Percentiles rank a stretch among this genome's conserved stretches.
Evolutionary conservation across 37 sponge, comb jelly and placozoan genomes (phyloP).

Genomic region (Bolinopsis microptera): DNA sequence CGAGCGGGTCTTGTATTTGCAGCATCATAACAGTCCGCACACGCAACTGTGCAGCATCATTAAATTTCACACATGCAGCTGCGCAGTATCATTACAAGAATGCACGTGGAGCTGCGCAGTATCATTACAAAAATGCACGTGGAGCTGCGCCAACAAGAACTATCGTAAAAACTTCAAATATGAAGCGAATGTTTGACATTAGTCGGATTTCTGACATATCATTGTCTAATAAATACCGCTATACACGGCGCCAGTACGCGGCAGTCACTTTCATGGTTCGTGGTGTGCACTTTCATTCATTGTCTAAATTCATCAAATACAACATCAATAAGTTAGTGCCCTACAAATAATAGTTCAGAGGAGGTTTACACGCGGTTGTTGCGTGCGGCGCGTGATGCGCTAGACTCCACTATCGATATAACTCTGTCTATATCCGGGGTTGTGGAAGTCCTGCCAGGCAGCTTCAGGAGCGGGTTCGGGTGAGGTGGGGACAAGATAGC

Average conservation of each 20-base stretch:
- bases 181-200: background rate
- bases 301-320: background rate
- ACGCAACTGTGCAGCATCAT: background rate
- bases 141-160: background rate
- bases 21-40: too few species aligned
- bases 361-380: background rate
- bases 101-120: background rate
- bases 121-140: background rate
- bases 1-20: background rate
- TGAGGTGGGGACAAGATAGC: slow-evolving; percentile 20
- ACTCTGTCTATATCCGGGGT: slow-evolving; percentile 54
- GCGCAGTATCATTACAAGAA: background rate
- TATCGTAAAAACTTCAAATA: background rate
- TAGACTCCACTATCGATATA: slow-evolving; percentile 10
- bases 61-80: background rate
- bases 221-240: background rate
- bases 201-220: background rate
- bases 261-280: background rate
- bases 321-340: background rate
- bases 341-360: background rate
- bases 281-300: background rate
- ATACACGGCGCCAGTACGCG: too few species aligned
- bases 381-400: background rate
- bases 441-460: slow-evolving; percentile 53
- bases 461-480: background rate